Percentiles rank a stretch among this genome's conserved stretches.
These are phyloP conservation scores for Lordiphosa andalusiaca DNA, from an alignment of 2,888 invertebrate species.

Conservation along the genomic window DNA sequence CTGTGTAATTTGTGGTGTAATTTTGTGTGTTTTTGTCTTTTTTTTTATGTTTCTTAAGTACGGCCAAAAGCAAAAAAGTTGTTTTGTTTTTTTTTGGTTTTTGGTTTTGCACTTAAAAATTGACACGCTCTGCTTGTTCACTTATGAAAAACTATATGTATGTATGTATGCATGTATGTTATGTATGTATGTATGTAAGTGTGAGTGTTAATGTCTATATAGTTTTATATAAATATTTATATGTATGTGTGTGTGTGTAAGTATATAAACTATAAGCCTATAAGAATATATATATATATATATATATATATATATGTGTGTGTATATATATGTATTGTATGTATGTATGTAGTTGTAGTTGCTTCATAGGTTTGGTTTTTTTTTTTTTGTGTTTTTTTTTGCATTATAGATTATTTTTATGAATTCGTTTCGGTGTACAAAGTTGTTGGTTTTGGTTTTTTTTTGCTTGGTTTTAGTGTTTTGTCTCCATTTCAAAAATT, in stretches of 20 bases:
- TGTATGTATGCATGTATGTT: constrained; percentile 21
- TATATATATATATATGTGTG: constrained; percentile 16
- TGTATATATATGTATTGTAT: constrained; percentile 56
- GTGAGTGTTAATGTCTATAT: too few species aligned
- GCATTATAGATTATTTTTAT: constrained; percentile 64
- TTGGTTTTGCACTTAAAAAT: constrained; percentile 57
- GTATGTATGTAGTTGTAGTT: constrained; percentile 41
- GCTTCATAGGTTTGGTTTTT: constrained; percentile 16
- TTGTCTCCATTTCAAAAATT: constrained; percentile 11
- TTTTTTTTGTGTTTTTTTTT: constrained; percentile 19
- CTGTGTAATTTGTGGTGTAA: constrained; percentile 73
- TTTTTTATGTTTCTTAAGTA: constrained; percentile 21
- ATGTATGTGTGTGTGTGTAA: constrained; percentile 53
- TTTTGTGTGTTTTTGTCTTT: constrained; percentile 56
- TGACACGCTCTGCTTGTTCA: constrained; percentile 59
- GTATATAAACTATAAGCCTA: constrained; percentile 75
- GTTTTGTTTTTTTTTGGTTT: constrained; percentile 17
- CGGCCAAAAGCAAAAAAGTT: constrained; percentile 16
- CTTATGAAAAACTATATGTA: constrained; percentile 60
- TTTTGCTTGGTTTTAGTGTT: constrained; percentile 45
- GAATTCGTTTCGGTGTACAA: constrained; percentile 78
- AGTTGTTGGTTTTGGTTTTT: constrained; percentile 74
- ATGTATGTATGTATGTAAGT: constrained; percentile 1
- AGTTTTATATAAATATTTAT: constrained; percentile 12
- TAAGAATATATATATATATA: constrained; percentile 63